A percentile compares a stretch with the other conserved stretches of the same genome.
phyloP scores from a whole-genome alignment of 2,888 invertebrate species.

The Cyclophora punctaria region DNA sequence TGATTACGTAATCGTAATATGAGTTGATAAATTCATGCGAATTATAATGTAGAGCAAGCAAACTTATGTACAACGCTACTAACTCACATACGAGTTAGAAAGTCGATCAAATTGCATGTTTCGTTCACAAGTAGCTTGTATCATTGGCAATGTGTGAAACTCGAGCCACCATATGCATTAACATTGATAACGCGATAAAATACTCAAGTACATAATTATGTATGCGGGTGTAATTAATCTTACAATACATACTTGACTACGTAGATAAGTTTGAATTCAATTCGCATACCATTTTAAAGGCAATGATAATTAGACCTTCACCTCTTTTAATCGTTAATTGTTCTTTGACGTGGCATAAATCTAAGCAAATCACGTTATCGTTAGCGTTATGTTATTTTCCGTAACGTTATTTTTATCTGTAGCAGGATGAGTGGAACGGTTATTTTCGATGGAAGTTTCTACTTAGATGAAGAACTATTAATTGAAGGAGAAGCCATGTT shows the following conservation, averaged over 20 bases:
- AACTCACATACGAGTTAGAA: slow-evolving; percentile 34
- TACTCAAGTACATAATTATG: slow-evolving; percentile 8
- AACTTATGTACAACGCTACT: slow-evolving; percentile 10
- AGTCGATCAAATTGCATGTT: slow-evolving; percentile 52
- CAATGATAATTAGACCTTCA: too few relatives aligned
- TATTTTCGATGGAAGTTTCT: too few relatives aligned
- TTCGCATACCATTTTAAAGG: too few relatives aligned
- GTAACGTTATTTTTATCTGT: too few relatives aligned
- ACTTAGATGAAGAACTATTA: slow-evolving; percentile 3
- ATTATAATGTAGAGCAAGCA: too few relatives aligned
- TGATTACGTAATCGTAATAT: too few relatives aligned
- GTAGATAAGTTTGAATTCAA: not conserved
- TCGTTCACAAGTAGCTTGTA: slow-evolving; percentile 28
- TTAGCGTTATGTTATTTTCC: too few relatives aligned
- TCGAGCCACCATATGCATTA: slow-evolving; percentile 26
- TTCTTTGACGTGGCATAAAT: not conserved
- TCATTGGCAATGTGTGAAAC: slow-evolving; percentile 33
- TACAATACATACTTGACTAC: slow-evolving; percentile 14
- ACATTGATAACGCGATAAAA: slow-evolving; percentile 10
- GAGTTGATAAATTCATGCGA: too few relatives aligned
- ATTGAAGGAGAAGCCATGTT: slow-evolving; percentile 7
- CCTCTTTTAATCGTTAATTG: too few relatives aligned
- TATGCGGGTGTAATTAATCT: slow-evolving; percentile 34
- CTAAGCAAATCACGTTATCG: not conserved
- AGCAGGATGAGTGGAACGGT: too few relatives aligned